Evolutionary conservation across 1,140 invertebrate genomes (phyloP), one percentile per base, ranked within the genome.

Genomic region (Drosophila baimaii): DNA sequence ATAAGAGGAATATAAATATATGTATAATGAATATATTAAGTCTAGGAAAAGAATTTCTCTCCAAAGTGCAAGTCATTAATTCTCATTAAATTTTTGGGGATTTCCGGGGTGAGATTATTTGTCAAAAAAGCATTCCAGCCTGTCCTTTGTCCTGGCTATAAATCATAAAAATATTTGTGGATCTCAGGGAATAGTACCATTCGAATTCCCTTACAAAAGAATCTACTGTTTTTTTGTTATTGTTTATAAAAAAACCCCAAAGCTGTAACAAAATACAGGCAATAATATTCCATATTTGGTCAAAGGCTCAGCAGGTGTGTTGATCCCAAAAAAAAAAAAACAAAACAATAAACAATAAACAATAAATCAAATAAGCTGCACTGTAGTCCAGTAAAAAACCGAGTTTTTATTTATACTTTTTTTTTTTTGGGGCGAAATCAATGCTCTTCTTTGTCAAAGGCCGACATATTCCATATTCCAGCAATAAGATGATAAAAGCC

Each of bases 51-150:
- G 10, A 9, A 17, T 15, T 70, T 62, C 62, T 79, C 46, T n/a
- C n/a, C n/a, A 64, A 65, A 75, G 55, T 80, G 55, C 74, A 47
- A 37, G 73, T 77, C 66, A 81, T 81, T 81, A 73, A 68, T 81
- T 81, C 66, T 77, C 66, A 81, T 81, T 81, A 72, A 54, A 39
- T 62, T 63, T 49, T 25, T 15, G 10, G 17, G 39, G 23, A n/a
- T n/a, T 9, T 25, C 13, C 43, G 41, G 80, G n/a, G n/a, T n/a
- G n/a, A n/a, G n/a, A n/a, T 72, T 79, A 63, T 79, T 65, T 80
- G 72, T 58, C 46, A 66, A 47, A 25, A 68, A 68, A 64, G 13
- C 62, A 64, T 33, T 64, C 8, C 15, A 3, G n/a, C 17, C 12
- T 41, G 35, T 39, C 23, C 44, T 27, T 39, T 35, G 27, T 37